Conservation (phyloP, 1,140 invertebrate species). For the Platorchestia sp. region DNA sequence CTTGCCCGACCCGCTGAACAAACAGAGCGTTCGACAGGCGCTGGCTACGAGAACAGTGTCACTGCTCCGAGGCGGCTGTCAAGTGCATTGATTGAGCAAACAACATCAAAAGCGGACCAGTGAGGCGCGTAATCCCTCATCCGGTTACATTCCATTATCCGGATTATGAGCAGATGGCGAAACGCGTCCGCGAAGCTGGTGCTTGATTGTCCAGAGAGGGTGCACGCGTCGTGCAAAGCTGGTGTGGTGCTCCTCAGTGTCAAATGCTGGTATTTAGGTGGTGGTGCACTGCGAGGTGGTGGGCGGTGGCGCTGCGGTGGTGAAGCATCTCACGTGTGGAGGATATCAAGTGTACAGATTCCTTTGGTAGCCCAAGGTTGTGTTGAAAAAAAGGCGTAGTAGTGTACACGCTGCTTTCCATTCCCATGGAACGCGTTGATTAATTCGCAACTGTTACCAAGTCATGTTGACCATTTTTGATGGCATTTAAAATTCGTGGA, state of each 20-base stretch:
- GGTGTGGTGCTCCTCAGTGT: not conserved
- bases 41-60: not conserved
- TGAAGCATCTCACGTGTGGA: not conserved
- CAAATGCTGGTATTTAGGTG: not conserved
- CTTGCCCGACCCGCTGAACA: not conserved
- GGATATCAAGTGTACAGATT: not conserved
- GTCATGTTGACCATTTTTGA: not conserved
- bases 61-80: not conserved
- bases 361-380: not conserved
- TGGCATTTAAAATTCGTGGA: too few relatives aligned
- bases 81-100: constrained; percentile 42
- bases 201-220: constrained; percentile 20
- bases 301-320: too few relatives aligned
- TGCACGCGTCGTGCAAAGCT: not conserved
- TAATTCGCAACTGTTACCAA: not conserved
- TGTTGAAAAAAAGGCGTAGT: not conserved
- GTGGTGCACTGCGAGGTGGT: not conserved
- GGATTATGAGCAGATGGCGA: constrained; percentile 25
- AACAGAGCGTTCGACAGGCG: not conserved
- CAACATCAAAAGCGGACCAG: constrained; percentile 20
- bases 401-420: not conserved
- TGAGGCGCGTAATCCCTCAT: constrained; percentile 38
- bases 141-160: constrained; percentile 38
- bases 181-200: not conserved
- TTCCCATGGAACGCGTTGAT: not conserved